Evolutionary conservation across 2,888 invertebrate genomes (phyloP).

Genomic region (Oligia latruncula): DNA sequence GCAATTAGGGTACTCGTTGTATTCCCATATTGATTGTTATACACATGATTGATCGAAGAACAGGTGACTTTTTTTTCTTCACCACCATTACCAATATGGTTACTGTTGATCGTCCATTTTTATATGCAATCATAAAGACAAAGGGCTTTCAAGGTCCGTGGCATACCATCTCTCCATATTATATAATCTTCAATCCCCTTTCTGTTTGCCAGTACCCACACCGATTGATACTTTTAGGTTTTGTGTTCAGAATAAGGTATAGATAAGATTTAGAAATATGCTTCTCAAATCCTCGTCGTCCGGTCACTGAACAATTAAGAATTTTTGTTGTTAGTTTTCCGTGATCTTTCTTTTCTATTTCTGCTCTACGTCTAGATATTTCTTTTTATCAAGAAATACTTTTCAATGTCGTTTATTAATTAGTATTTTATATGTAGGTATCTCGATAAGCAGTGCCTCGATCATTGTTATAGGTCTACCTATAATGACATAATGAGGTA

Average conservation of each 20-base stretch:
- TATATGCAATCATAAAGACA: conserved; percentile 30
- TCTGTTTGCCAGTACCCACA: conserved; percentile 25
- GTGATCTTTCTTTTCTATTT: background rate
- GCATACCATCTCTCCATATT: too few relatives aligned
- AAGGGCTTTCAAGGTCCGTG: too few relatives aligned
- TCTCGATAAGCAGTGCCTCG: background rate
- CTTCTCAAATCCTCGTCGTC: background rate
- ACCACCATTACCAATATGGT: conserved; percentile 4
- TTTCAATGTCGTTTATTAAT: conserved; percentile 8
- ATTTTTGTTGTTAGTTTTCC: too few relatives aligned
- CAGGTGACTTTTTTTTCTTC: background rate
- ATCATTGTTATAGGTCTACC: background rate
- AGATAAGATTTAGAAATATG: background rate
- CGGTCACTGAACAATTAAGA: too few relatives aligned
- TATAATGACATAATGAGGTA: background rate
- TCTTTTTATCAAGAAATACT: background rate
- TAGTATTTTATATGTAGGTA: background rate
- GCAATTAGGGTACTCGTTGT: background rate
- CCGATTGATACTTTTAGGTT: conserved; percentile 14
- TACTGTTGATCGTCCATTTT: conserved; percentile 26
- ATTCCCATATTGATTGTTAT: background rate
- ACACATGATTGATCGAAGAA: too few relatives aligned
- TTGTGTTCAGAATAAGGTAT: too few relatives aligned
- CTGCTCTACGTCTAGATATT: background rate
- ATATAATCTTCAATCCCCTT: background rate